Conservation (phyloP, 2,888 invertebrate species). For the Phyllotreta cruciferae region DNA sequence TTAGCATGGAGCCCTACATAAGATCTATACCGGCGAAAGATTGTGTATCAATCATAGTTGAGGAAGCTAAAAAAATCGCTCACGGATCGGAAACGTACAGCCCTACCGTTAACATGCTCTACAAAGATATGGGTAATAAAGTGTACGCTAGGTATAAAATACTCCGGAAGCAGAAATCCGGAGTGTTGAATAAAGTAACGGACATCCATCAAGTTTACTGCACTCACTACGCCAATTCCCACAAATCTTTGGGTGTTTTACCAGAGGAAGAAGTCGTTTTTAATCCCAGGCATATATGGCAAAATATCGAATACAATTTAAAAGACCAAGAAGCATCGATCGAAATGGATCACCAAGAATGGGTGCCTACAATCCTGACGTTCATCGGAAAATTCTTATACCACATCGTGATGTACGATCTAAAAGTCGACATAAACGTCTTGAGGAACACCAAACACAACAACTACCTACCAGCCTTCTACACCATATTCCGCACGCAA, state of each 20-base stretch:
- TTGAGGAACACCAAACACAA: conserved; percentile 65
- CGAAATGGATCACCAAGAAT: conserved; percentile 62
- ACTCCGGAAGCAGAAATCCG: conserved; percentile 69
- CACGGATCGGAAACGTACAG: conserved; percentile 84
- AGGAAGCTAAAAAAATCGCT: conserved; percentile 73
- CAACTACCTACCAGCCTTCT: conserved; percentile 78
- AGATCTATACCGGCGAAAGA: conserved; percentile 55
- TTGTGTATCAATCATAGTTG: conserved; percentile 70
- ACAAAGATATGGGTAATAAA: conserved; percentile 72
- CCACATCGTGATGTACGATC: conserved; percentile 83
- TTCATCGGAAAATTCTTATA: conserved; percentile 85
- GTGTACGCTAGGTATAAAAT: conserved; percentile 65
- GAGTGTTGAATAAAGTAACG: conserved; percentile 69
- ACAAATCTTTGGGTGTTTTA: conserved; percentile 45
- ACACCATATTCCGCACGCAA: conserved; percentile 76
- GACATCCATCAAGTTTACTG: conserved; percentile 55
- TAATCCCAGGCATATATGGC: conserved; percentile 79
- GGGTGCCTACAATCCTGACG: conserved; percentile 71
- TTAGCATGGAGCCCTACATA: conserved; percentile 55
- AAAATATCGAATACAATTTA: conserved; percentile 65
- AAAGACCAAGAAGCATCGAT: conserved; percentile 51
- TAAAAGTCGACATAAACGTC: conserved; percentile 81
- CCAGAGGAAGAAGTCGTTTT: conserved; percentile 46
- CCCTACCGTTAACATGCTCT: conserved; percentile 70
- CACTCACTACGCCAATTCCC: conserved; percentile 48